Conservation (phyloP, 2,888 invertebrate species). For the Ptycholaimellus sp. region DNA sequence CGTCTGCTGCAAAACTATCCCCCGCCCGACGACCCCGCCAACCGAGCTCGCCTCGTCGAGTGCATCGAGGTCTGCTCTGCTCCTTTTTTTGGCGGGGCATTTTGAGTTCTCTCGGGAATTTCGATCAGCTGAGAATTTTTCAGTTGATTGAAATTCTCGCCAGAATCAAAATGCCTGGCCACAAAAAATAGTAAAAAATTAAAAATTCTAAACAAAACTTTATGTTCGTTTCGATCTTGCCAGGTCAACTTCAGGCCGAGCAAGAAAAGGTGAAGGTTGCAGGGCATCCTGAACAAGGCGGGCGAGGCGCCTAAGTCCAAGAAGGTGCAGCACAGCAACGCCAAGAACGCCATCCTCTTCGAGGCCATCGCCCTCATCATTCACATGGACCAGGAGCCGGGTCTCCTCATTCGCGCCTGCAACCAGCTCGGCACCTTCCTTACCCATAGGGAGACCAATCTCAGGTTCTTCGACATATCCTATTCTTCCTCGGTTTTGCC, state of each 20-base stretch:
- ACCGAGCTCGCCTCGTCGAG: conserved; percentile 78
- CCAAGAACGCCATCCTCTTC: conserved; percentile 95
- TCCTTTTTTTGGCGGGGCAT: too few relatives aligned
- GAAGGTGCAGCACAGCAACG: conserved; percentile 98
- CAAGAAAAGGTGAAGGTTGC: too few relatives aligned
- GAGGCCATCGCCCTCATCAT: conserved; percentile 98
- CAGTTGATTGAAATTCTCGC: too few relatives aligned
- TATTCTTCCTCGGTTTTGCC: too few relatives aligned
- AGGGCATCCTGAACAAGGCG: conserved; percentile 35
- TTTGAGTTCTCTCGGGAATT: too few relatives aligned
- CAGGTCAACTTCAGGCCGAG: too few relatives aligned
- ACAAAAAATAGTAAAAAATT: too few relatives aligned
- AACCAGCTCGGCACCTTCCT: conserved; percentile 96
- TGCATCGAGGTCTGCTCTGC: too few relatives aligned
- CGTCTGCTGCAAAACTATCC: conserved; percentile 90
- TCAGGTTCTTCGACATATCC: conserved; percentile 47
- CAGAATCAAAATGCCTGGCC: too few relatives aligned
- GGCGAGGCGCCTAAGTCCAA: conserved; percentile 98
- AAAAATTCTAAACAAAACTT: too few relatives aligned
- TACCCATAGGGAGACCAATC: conserved; percentile 70
- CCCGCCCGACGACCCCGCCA: conserved; percentile 90
- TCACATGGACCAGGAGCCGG: conserved; percentile 55
- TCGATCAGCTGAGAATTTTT: too few relatives aligned
- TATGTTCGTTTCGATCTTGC: too few relatives aligned
- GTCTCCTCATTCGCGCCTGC: conserved; percentile 74